Evolutionary conservation across 2,113 vertebrate species (phyloP), one percentile per base, ranked within the genome.

Genomic region (Galemys pyrenaicus): DNA sequence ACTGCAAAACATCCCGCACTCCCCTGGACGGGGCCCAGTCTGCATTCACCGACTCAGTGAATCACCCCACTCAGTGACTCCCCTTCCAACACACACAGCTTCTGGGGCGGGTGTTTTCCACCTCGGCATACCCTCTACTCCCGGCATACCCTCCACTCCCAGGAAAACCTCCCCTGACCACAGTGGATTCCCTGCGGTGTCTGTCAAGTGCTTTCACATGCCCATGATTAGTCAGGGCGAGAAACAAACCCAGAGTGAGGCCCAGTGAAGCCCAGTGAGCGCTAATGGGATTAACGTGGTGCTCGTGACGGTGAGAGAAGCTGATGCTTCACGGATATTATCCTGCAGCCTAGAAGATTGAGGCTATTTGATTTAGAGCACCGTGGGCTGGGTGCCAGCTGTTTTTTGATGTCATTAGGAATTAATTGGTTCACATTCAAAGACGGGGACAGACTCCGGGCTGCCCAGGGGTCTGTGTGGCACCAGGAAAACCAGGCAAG

Each of bases 221-320:
- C 20, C 15, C 20, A 15, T 26, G 30, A 8, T 46, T 2, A 41
- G 70, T 39, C 16, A 56, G 56, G 46, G 54, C 2, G 17, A 10
- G 44, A 35, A 8, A 41, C 24, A 10, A 32, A 20, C 8, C 28
- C 3, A 60, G n/a, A 10, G 7, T 68, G 1, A 0, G 74, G 44
- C 2, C n/a, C 28, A 22, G 0, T 9, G 26, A 0, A 12, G 60
- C 0, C 12, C 41, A 0, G 6, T 32, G 9, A 7, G 4, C 49
- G 67, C 62, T 71, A 32, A 39, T 49, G 35, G 74, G 49, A 70
- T 70, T 65, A 46, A 41, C 0, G 1, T 24, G 35, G 35, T 0
- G 6, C 35, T 1, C 30, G 26, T 68, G 2, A 46, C 0, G 30
- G 62, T 32, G 56, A 30, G 37, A 60, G 70, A 64, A 70, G 41